Base-by-base conservation (phyloP, 64 coral and sea anemone genomes). In the Montipora sp. region DNA sequence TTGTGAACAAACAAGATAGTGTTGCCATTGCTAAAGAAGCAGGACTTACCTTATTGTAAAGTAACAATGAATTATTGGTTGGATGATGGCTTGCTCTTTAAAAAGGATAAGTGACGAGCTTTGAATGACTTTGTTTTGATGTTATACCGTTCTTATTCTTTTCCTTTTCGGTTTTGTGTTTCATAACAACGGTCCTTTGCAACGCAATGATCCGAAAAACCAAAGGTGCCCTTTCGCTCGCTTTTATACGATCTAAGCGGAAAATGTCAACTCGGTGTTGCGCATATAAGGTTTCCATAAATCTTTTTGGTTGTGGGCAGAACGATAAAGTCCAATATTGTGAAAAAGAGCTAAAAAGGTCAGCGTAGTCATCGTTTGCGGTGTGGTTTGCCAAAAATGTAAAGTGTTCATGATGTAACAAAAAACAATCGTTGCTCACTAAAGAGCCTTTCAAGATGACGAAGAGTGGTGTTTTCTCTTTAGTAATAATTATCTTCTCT, bases 51-150 rank as follows among this genome's bases (percentile, higher is more conserved):
- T 85, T 85, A 18, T 16, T n/a, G 11, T 18, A 85, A 85, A 48
- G 36, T 36, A 36, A 36, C 36, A 36, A 36, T 36, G 36, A 36
- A 2, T 36, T 36, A 50, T 71, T 85, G 6, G 50, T 85, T 50
- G 11, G 9, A 18, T 18, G 46, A 57, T 61, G 65, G 46, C 65
- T 8, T 72, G 44, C 47, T 72, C 65, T 71, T 67, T 20, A 21
- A 50, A 61, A 71, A 20, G 48, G 46, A 71, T 5, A 7, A 45
- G 43, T 23, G 82, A 85, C 71, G 15, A 11, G 19, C 18, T 85
- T 51, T 72, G 66, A 51, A 85, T 43, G 63, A 50, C 27, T 71
- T 51, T 85, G 82, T 85, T 85, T 85, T 85, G 44, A 72, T 85
- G 7, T 71, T 72, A 71, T 20, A 50, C 82, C 44, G 13, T 72